Evolutionary conservation across 2,113 vertebrate genomes (phyloP).

Genomic region (Pelusios castaneus): DNA sequence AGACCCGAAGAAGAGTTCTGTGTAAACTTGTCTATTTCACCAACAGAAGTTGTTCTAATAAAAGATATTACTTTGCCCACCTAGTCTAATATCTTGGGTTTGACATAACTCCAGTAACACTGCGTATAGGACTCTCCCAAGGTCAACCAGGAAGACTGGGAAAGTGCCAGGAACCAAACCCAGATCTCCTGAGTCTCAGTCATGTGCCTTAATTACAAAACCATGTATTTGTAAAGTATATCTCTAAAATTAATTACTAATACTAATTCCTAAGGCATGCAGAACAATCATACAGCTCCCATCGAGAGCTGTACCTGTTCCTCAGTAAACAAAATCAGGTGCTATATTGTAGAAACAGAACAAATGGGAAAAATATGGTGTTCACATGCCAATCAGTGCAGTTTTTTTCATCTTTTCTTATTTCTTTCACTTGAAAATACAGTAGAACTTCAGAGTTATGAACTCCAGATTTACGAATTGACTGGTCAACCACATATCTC

Average conservation of each 20-base stretch:
- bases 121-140: neutral
- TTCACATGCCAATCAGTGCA: neutral
- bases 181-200: neutral
- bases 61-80: neutral
- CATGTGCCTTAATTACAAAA: neutral
- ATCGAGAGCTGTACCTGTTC: neutral
- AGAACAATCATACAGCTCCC: neutral
- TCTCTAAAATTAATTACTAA: neutral
- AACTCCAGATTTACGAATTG: too few relatives aligned
- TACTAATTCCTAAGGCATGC: neutral
- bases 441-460: too few relatives aligned
- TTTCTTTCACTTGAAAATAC: slow-evolving; percentile 30
- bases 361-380: neutral
- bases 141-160: neutral
- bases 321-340: neutral
- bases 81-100: neutral
- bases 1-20: neutral
- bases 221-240: neutral
- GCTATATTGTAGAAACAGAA: neutral
- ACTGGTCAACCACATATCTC: too few relatives aligned
- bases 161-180: neutral
- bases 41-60: neutral
- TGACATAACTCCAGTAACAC: neutral
- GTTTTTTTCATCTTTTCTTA: neutral
- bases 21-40: neutral